Evolutionary conservation across 2,888 invertebrate species (phyloP).

Genomic region (Stenotaenia linearis): DNA sequence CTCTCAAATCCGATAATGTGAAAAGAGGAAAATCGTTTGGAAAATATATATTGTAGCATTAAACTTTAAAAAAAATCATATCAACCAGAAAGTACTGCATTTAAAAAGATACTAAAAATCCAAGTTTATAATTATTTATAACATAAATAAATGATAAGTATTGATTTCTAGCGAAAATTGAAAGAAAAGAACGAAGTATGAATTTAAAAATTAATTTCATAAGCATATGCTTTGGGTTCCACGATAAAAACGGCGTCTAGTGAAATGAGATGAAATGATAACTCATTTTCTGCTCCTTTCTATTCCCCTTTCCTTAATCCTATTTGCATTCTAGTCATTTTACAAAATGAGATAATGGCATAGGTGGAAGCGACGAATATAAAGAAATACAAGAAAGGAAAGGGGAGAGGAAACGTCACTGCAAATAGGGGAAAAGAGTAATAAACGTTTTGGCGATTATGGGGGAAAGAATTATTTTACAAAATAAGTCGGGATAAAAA

Average conservation of each 20-base stretch:
- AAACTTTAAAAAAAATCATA: neutral
- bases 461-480: neutral
- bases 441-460: neutral
- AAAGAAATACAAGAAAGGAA: neutral
- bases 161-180: neutral
- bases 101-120: too few relatives aligned
- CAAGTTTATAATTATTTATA: too few relatives aligned
- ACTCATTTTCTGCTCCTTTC: neutral
- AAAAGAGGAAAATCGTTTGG: neutral
- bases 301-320: slow-evolving; percentile 11
- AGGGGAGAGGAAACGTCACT: neutral
- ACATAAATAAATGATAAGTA: too few relatives aligned
- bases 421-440: neutral
- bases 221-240: neutral
- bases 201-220: neutral
- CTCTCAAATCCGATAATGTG: slow-evolving; percentile 6
- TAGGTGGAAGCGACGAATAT: neutral
- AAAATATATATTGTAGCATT: slow-evolving; percentile 8
- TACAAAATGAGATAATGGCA: slow-evolving; percentile 4
- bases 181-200: neutral
- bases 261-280: slow-evolving; percentile 19
- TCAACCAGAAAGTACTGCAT: neutral
- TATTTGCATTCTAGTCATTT: slow-evolving; percentile 5
- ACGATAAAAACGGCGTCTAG: neutral
- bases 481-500: neutral